Percentiles rank a stretch among this genome's conserved stretches.
Evolutionary conservation across 2,113 vertebrate species (phyloP).

Genomic region (Malurus alboscapulatus): DNA sequence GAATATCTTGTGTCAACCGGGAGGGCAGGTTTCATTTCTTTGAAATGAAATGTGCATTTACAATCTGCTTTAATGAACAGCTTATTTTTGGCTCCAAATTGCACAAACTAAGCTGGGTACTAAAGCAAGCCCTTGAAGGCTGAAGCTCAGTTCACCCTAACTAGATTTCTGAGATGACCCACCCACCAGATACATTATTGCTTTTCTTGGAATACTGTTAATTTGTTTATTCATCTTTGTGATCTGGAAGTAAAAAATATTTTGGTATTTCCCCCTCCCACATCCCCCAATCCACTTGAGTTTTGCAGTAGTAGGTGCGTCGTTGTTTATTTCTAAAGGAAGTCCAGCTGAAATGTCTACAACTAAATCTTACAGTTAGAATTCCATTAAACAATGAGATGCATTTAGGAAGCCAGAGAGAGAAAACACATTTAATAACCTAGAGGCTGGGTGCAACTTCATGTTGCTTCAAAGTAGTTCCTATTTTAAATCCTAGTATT

Average conservation of each 20-base stretch:
- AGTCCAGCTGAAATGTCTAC: constrained; percentile 28
- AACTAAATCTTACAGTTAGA: constrained; percentile 41
- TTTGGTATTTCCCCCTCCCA: neutral
- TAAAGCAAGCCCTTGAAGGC: neutral
- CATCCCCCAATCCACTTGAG: neutral
- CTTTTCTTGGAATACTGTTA: neutral
- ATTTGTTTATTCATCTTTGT: neutral
- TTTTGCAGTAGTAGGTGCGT: neutral
- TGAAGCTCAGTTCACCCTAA: neutral
- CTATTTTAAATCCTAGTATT: constrained; percentile 61
- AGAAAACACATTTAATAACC: constrained; percentile 62
- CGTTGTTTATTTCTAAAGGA: constrained; percentile 7
- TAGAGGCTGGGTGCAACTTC: constrained; percentile 46
- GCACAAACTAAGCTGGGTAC: neutral
- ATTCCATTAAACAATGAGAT: constrained; percentile 43
- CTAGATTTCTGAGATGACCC: neutral
- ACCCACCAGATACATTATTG: neutral
- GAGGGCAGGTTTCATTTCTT: neutral
- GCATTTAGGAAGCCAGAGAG: constrained; percentile 42
- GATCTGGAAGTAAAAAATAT: neutral
- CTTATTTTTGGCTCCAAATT: neutral
- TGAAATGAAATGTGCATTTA: neutral
- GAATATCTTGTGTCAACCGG: neutral
- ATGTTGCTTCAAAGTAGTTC: constrained; percentile 48
- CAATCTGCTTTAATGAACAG: neutral